Percentiles rank a stretch among this genome's conserved stretches.
These are phyloP conservation scores for Rallus crepitans DNA, from an alignment of 2,797 vertebrate genomes.

Conservation along the genomic window DNA sequence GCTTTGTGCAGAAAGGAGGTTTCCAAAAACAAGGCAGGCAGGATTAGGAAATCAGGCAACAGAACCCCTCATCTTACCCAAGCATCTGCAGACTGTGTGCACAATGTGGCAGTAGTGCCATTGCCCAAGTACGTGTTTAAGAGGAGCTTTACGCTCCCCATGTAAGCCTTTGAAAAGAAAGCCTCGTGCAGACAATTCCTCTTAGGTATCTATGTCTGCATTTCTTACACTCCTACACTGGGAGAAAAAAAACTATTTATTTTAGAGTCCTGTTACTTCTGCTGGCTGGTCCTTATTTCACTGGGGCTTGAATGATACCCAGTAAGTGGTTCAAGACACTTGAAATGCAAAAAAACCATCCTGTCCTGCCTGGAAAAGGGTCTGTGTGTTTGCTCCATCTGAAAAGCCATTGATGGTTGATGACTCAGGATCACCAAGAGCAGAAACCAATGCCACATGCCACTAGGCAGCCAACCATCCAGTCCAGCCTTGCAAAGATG, in stretches of 20 bases:
- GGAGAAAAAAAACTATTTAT: background rate
- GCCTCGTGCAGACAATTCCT: background rate
- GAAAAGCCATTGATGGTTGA: background rate
- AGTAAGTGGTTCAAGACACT: background rate
- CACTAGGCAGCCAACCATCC: background rate
- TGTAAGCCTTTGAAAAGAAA: background rate
- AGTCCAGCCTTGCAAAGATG: background rate
- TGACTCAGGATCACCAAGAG: background rate
- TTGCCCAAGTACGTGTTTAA: background rate
- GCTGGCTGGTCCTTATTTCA: background rate
- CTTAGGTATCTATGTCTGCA: background rate
- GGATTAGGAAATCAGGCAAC: background rate
- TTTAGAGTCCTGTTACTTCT: background rate
- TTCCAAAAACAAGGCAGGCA: background rate
- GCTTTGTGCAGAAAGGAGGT: background rate
- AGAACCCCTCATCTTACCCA: background rate
- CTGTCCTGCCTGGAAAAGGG: background rate
- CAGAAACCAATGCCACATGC: background rate
- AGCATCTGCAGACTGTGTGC: background rate
- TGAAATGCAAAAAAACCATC: conserved; percentile 1
- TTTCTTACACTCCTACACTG: background rate
- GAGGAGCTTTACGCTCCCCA: background rate
- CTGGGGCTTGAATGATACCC: background rate
- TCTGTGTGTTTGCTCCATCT: background rate
- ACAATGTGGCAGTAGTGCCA: background rate